Evolutionary conservation across 1,140 invertebrate species (phyloP).

Genomic region (Leptinotarsa texana): DNA sequence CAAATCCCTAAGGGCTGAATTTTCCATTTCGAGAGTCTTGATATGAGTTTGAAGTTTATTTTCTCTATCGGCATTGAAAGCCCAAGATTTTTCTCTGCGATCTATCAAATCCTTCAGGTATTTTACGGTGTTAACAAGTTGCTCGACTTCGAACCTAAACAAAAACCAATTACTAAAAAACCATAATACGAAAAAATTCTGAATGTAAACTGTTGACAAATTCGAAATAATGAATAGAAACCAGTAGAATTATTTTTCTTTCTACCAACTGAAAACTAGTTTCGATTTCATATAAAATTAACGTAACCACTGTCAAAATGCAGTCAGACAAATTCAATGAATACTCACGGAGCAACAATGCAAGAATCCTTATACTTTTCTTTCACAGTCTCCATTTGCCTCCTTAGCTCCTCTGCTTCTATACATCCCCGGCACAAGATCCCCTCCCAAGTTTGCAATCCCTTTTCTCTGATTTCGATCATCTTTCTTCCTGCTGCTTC

Average conservation of each 20-base stretch:
- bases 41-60: constrained; percentile 28
- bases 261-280: too few relatives aligned
- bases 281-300: too few relatives aligned
- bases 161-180: too few relatives aligned
- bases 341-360: constrained; percentile 36
- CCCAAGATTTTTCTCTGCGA: constrained; percentile 33
- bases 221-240: too few relatives aligned
- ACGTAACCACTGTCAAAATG: too few relatives aligned
- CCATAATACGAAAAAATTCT: too few relatives aligned
- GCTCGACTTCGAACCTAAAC: constrained; percentile 38
- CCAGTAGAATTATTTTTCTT: too few relatives aligned
- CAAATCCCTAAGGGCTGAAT: constrained; percentile 24
- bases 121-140: constrained; percentile 38
- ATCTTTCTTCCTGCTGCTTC: constrained; percentile 44
- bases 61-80: constrained; percentile 27
- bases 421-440: constrained; percentile 41
- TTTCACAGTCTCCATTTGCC: constrained; percentile 32
- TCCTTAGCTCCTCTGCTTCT: constrained; percentile 39
- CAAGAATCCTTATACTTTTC: constrained; percentile 35
- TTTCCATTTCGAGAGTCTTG: constrained; percentile 31
- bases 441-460: constrained; percentile 43
- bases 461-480: constrained; percentile 44
- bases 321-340: not conserved
- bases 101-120: constrained; percentile 39
- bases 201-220: too few relatives aligned